Conservation (phyloP, 2,888 invertebrate species). For the Amphiduros pacificus region DNA sequence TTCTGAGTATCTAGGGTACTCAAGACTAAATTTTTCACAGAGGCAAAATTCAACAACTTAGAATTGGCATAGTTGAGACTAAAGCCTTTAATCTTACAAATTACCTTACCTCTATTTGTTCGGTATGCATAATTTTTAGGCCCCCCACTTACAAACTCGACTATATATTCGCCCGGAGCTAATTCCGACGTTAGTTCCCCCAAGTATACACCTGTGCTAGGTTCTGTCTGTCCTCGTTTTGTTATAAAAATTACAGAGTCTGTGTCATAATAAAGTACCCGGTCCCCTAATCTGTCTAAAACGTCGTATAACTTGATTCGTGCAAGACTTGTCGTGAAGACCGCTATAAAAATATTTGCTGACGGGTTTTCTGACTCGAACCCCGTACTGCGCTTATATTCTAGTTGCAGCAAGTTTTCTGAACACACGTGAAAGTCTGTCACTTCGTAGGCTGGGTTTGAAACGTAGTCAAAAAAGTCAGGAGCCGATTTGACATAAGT, state of each 20-base stretch:
- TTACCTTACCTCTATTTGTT: constrained; percentile 26
- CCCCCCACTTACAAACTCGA: constrained; percentile 48
- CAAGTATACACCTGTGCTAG: neutral
- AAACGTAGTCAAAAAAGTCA: neutral
- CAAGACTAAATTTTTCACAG: neutral
- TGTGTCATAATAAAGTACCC: constrained; percentile 15
- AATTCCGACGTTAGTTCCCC: neutral
- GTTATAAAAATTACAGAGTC: constrained; percentile 2
- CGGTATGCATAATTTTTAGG: constrained; percentile 52
- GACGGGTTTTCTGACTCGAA: neutral
- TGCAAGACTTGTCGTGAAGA: constrained; percentile 7
- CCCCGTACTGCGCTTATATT: neutral
- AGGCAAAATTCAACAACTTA: constrained; percentile 30
- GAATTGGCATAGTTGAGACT: constrained; percentile 28
- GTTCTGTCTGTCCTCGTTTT: neutral
- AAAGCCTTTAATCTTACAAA: constrained; percentile 38
- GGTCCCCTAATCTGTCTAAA: no score
- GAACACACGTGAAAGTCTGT: constrained; percentile 1
- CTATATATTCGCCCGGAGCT: constrained; percentile 49
- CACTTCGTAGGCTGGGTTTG: neutral
- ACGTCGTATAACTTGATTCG: constrained; percentile 13
- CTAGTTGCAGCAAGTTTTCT: neutral
- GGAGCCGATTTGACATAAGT: neutral
- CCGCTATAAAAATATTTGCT: constrained; percentile 3
- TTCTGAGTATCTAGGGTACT: no score